Conservation (phyloP, 2,113 vertebrate genomes). For the Erythrolamprus reginae region DNA sequence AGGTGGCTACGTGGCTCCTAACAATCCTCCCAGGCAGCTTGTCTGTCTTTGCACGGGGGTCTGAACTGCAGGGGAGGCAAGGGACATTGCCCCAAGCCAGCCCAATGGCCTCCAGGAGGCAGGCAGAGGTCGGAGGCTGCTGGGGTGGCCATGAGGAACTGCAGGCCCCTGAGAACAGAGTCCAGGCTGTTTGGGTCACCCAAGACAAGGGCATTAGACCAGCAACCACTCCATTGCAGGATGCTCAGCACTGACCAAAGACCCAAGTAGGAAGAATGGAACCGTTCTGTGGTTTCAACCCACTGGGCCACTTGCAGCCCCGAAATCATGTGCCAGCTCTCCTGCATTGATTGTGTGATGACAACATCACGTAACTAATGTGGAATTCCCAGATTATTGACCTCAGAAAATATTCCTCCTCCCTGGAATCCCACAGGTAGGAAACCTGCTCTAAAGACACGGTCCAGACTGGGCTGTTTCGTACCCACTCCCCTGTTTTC, state of each 20-base stretch:
- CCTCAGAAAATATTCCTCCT: background rate
- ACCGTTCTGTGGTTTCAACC: background rate
- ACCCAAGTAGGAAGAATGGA: background rate
- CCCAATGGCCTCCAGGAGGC: background rate
- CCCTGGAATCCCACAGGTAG: background rate
- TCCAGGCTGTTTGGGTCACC: constrained; percentile 21
- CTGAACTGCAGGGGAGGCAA: background rate
- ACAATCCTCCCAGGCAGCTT: background rate
- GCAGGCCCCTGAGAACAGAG: background rate
- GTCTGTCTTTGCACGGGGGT: background rate
- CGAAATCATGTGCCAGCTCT: background rate
- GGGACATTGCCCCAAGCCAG: background rate
- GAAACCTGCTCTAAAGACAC: background rate
- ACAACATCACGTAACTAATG: background rate
- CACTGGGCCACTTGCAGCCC: too few species aligned
- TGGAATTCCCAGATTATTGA: background rate
- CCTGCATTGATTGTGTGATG: background rate
- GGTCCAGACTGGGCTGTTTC: background rate
- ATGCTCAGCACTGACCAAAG: background rate
- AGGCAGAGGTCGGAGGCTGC: background rate
- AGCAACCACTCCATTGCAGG: background rate
- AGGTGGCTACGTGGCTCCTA: background rate
- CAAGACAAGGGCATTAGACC: background rate
- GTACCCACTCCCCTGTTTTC: background rate
- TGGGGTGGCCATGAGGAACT: constrained; percentile 19